phyloP scores from a whole-genome alignment of 2,797 vertebrate genomes.

The Chelmon rostratus region DNA sequence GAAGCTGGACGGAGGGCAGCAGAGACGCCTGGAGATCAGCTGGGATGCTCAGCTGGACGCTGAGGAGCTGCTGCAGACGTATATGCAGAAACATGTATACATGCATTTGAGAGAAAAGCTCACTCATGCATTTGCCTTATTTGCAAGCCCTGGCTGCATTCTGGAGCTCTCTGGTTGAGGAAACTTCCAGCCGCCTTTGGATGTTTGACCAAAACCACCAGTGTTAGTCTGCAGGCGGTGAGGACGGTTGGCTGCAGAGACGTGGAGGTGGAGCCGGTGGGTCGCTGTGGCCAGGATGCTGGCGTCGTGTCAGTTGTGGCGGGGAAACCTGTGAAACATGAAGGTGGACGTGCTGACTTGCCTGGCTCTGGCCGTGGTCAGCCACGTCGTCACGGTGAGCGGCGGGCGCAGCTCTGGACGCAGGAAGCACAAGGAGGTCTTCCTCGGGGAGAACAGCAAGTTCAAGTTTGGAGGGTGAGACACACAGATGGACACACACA shows the following conservation, averaged over 20 bases:
- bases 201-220: constrained; percentile 40
- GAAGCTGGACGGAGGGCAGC: constrained; percentile 8
- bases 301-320: constrained; percentile 23
- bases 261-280: constrained; percentile 19
- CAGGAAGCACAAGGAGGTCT: constrained; percentile 84
- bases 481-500: neutral
- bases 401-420: constrained; percentile 79
- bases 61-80: constrained; percentile 22
- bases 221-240: constrained; percentile 30
- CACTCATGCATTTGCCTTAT: neutral
- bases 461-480: constrained; percentile 86
- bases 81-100: neutral
- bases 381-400: constrained; percentile 71
- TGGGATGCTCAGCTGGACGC: constrained; percentile 28
- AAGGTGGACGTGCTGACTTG: constrained; percentile 84
- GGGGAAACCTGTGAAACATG: constrained; percentile 67
- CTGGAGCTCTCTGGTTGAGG: constrained; percentile 26
- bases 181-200: constrained; percentile 12
- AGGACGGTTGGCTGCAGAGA: neutral
- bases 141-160: neutral
- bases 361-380: constrained; percentile 81
- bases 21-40: constrained; percentile 17
- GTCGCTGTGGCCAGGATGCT: constrained; percentile 45
- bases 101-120: neutral
- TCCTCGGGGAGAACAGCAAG: constrained; percentile 83